Evolutionary conservation across 2,888 invertebrate genomes (phyloP).

Genomic region (Hypercompe scribonia): DNA sequence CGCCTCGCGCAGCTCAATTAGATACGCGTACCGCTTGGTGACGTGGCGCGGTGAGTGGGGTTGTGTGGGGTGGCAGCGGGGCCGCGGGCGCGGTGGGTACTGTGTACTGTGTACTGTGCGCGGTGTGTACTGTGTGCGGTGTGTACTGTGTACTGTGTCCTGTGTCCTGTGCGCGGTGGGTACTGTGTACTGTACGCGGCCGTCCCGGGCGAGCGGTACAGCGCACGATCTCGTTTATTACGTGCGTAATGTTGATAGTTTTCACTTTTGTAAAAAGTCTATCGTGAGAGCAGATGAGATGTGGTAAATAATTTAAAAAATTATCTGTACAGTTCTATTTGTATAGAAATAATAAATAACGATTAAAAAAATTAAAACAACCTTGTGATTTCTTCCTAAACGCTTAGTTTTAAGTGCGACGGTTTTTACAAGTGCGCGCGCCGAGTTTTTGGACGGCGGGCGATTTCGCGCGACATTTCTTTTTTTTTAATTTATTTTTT

Average conservation of each 20-base stretch:
- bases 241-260: constrained; percentile 85
- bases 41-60: constrained; percentile 19
- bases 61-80: background rate
- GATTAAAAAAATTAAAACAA: constrained; percentile 84
- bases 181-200: constrained; percentile 1
- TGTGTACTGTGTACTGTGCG: background rate
- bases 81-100: constrained; percentile 14
- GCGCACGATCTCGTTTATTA: constrained; percentile 79
- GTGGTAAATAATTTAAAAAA: constrained; percentile 86
- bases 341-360: constrained; percentile 88
- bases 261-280: constrained; percentile 88
- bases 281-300: constrained; percentile 84
- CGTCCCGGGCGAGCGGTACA: constrained; percentile 41
- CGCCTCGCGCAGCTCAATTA: constrained; percentile 53
- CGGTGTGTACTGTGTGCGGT: too few species aligned
- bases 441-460: constrained; percentile 59
- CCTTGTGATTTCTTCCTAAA: constrained; percentile 83
- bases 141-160: too few species aligned
- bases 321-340: constrained; percentile 88
- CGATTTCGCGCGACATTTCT: constrained; percentile 71
- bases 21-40: constrained; percentile 34
- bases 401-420: constrained; percentile 73
- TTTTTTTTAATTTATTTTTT: constrained; percentile 77
- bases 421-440: constrained; percentile 57
- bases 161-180: background rate